These are phyloP conservation scores for Bombus balteatus DNA, from an alignment of 1,140 invertebrate genomes.

Conservation along the genomic window DNA sequence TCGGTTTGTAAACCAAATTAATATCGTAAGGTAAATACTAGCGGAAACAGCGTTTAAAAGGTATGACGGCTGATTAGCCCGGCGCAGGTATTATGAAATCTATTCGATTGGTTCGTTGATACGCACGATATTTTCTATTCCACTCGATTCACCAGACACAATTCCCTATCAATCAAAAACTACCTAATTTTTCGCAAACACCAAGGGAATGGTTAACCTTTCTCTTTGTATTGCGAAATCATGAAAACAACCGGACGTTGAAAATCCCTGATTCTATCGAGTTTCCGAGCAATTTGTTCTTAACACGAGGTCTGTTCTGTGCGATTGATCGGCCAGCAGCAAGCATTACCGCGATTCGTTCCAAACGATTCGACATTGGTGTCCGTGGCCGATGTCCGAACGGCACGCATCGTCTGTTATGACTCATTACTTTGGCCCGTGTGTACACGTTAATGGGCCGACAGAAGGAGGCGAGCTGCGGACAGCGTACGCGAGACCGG, in stretches of 20 bases:
- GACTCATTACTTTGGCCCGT: conserved; percentile 59
- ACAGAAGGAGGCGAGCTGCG: conserved; percentile 50
- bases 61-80: background rate
- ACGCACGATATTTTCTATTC: background rate
- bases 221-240: background rate
- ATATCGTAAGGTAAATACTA: background rate
- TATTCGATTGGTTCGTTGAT: background rate
- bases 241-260: background rate
- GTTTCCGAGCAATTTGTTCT: background rate
- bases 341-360: conserved; percentile 28
- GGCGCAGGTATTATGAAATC: background rate
- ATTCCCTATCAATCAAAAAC: background rate
- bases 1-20: background rate
- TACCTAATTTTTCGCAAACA: background rate
- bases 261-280: background rate
- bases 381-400: conserved; percentile 1
- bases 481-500: conserved; percentile 50
- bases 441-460: conserved; percentile 53
- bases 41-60: background rate
- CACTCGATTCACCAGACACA: background rate
- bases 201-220: background rate
- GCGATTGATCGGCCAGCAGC: too few relatives aligned
- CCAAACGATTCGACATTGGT: conserved; percentile 46
- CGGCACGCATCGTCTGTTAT: conserved; percentile 52
- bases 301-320: background rate